Base-by-base conservation (phyloP, 2,113 vertebrate genomes). In the Chlorocebus sabaeus region DNA sequence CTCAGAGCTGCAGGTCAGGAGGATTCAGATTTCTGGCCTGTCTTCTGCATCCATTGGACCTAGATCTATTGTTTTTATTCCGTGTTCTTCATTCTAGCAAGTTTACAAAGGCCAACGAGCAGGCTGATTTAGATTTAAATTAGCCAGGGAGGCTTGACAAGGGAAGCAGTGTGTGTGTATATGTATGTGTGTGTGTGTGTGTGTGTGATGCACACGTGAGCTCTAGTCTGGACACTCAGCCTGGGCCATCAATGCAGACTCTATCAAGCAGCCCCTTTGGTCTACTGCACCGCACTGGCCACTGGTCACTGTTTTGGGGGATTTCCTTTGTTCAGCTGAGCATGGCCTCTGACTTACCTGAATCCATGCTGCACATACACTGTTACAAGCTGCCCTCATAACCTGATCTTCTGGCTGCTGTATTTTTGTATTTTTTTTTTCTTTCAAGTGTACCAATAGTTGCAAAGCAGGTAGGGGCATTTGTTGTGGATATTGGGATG, bases 1-100 rank as follows among this genome's bases (percentile, higher is more conserved):
- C 43, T 72, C 6, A 14, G 82, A 91, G 30, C 32, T 73, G 50
- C 90, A 90, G 59, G 45, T 95, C 87, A 82, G 8, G 38, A 96
- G 55, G 84, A 95, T 89, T 97, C 64, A 20, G 57, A 96, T 76
- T 95, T 73, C 55, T 79, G n/a, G 43, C 25, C 25, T 89, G 73
- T 32, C 35, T 75, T 97, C 81, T 78, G 48, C 93, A 92, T 96
- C 72, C 72, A 73, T 76, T 68, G 61, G 79, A 96, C 67, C 55
- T 14, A n/a, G 32, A 78, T 45, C 12, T 7, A 25, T 81, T 2
- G 0, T 81, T 96, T 97, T 94, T 86, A 78, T 52, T 89, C 32
- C 17, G 12, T 45, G 17, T 80, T 97, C 61, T 90, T 89, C 45
- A 81, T 92, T 78, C 79, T 50, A 22, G 57, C 18, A 82, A 68